A percentile compares a stretch with the other conserved stretches of the same genome.
phyloP scores from a whole-genome alignment of 1,140 invertebrate species.

The Cydia amplana region DNA sequence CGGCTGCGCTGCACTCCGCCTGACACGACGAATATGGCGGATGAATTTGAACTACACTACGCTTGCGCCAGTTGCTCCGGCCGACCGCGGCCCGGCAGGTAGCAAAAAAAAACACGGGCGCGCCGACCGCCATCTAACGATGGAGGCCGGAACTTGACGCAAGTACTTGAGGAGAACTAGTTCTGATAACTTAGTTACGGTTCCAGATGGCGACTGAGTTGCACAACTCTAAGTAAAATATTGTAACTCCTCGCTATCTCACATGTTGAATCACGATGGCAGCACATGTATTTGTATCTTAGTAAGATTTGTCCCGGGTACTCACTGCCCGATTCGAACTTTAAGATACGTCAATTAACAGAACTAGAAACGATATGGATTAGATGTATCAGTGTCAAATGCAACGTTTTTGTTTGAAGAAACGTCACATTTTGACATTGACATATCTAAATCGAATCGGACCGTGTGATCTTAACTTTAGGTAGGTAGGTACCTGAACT shows the following conservation, averaged over 20 bases:
- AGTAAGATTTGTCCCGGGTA: no score
- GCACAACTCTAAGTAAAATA: neutral
- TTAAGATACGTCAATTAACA: no score
- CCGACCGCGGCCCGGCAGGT: constrained; percentile 51
- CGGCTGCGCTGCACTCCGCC: constrained; percentile 74
- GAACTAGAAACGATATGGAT: no score
- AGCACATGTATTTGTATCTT: neutral
- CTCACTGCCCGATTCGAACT: no score
- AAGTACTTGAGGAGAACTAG: neutral
- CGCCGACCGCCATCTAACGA: constrained; percentile 50
- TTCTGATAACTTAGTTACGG: constrained; percentile 17
- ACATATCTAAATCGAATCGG: no score
- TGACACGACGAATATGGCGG: constrained; percentile 78
- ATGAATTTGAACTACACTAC: constrained; percentile 67
- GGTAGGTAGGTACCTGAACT: no score
- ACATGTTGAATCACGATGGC: constrained; percentile 18
- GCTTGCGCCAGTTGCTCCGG: constrained; percentile 70
- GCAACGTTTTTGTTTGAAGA: no score
- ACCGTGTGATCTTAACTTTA: no score
- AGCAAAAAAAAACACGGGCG: constrained; percentile 49
- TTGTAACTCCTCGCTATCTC: neutral
- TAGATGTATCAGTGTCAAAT: no score
- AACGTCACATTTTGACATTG: no score
- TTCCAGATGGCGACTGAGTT: constrained; percentile 17
- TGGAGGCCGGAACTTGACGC: constrained; percentile 12